Percentiles rank a stretch among this genome's conserved stretches.
phyloP scores from a whole-genome alignment of 2,113 vertebrate genomes.

The Nothocercus julius region DNA sequence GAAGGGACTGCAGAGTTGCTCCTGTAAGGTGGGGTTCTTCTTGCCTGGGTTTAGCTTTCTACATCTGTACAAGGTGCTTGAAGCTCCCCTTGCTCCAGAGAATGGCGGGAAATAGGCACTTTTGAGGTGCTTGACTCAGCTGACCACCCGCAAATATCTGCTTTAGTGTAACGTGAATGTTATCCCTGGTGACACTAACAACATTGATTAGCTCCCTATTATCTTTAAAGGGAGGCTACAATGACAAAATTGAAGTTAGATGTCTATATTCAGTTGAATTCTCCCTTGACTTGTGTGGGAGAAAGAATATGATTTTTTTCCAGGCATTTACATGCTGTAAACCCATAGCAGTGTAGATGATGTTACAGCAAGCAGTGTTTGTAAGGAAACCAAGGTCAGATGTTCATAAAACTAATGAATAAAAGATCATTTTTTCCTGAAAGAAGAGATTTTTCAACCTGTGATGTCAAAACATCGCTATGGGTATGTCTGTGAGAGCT shows the following conservation, averaged over 20 bases:
- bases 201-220: neutral
- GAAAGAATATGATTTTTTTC: neutral
- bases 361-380: neutral
- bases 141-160: neutral
- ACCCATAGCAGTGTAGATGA: neutral
- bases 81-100: neutral
- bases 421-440: neutral
- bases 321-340: neutral
- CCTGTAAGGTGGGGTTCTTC: neutral
- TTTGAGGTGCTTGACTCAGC: neutral
- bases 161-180: neutral
- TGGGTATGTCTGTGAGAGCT: neutral
- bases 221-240: neutral
- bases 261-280: neutral
- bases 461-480: neutral
- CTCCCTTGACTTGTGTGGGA: neutral
- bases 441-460: neutral
- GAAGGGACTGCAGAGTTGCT: neutral
- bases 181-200: neutral
- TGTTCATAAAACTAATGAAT: neutral
- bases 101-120: neutral
- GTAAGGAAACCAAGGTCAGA: constrained; percentile 14
- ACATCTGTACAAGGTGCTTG: neutral
- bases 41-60: neutral
- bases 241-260: neutral